Percentiles rank a stretch among this genome's conserved stretches.
phyloP scores from a whole-genome alignment of 1,140 invertebrate species.

The Micrasema minimum region DNA sequence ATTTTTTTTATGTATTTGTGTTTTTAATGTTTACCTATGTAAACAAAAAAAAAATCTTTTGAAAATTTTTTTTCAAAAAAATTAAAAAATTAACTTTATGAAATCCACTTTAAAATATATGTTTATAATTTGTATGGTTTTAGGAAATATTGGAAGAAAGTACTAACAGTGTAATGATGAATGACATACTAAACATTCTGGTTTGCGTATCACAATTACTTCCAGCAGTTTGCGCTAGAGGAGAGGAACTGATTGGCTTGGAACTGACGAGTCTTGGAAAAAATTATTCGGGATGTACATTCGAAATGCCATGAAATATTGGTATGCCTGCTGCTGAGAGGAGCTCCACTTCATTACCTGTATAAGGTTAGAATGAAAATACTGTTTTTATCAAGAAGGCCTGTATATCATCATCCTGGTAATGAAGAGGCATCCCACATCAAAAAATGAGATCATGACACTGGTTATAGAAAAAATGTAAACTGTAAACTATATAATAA shows the following conservation, averaged over 20 bases:
- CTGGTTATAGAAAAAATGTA: no score
- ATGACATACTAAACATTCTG: conserved; percentile 79
- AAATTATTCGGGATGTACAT: conserved; percentile 79
- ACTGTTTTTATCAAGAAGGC: neutral
- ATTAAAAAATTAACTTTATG: no score
- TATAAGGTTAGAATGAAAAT: no score
- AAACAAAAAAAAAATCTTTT: no score
- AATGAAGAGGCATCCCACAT: no score
- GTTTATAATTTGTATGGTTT: no score
- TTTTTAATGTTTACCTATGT: no score
- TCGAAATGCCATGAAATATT: conserved; percentile 81
- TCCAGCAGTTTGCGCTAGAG: conserved; percentile 71
- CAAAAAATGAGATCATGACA: no score
- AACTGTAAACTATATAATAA: no score
- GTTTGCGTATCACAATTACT: conserved; percentile 76
- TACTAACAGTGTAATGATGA: conserved; percentile 63
- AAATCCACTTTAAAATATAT: no score
- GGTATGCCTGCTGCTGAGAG: conserved; percentile 75
- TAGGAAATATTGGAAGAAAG: conserved; percentile 46
- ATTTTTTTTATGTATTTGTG: no score
- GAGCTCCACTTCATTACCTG: conserved; percentile 75
- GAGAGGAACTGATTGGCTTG: conserved; percentile 71
- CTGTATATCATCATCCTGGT: neutral
- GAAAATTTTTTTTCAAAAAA: no score
- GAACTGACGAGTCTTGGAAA: conserved; percentile 67